Base-by-base conservation (phyloP, 2,113 vertebrate genomes). In the Aspiorhynchus laticeps region DNA sequence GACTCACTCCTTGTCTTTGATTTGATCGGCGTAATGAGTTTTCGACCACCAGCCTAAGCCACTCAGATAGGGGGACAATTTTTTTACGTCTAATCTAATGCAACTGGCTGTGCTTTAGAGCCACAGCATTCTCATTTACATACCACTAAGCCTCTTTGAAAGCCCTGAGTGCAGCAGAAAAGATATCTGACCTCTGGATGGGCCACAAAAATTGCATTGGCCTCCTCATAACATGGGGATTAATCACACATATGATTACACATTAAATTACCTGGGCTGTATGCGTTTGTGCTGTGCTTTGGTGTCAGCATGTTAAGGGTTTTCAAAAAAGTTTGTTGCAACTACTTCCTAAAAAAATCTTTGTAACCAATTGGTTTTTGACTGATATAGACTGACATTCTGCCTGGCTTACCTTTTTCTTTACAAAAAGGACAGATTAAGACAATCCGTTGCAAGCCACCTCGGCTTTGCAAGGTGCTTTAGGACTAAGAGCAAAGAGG, bases 401-500 rank as follows among this genome's bases (percentile, higher is more conserved):
- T 91, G 92, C 90, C 92, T 93, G 92, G 91, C 90, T 95, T 94
- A 95, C 91, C 89, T 82, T 93, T 94, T 95, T 94, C 92, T 91
- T 92, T 92, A 92, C 91, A 92, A 87, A 92, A 91, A 90, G 85
- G 93, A 92, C 94, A 95, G 91, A 94, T 94, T 93, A 93, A 94
- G 92, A 93, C 87, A 93, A 95, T 94, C 94, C 91, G 87, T 92
- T 91, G 89, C 88, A 88, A 92, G 93, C 92, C 90, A 93, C 91
- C 94, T 93, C 92, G 87, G 91, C 92, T 94, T 91, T 90, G 88
- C 90, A 89, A 95, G 93, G 94, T 94, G 92, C 95, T 97, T 96
- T 96, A 93, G 92, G 90, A 94, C 90, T 94, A 90, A 91, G 95
- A 96, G 95, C 93, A 96, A 94, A 95, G 94, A 95, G 93, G 96